Conservation (phyloP, 1,140 invertebrate species). For the Trichonephila inaurata region DNA sequence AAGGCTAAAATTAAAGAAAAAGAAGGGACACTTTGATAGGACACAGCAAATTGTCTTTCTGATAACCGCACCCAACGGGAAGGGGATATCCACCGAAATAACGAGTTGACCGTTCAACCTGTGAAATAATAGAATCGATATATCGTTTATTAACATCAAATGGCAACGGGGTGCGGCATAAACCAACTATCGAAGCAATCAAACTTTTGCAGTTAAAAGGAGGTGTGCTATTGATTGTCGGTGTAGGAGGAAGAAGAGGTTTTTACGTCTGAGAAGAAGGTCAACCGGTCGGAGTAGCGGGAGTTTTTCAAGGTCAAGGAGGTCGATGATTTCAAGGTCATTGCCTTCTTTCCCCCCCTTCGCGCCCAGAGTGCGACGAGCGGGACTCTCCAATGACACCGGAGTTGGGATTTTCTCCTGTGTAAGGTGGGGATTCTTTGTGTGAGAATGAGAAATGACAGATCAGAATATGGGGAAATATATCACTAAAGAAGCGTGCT, state of each 20-base stretch:
- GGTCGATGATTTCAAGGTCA: conserved; percentile 68
- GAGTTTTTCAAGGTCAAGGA: conserved; percentile 41
- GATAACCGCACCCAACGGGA: too few relatives aligned
- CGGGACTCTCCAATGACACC: neutral
- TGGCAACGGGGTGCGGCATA: too few relatives aligned
- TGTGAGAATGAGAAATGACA: neutral
- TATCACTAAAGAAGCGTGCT: too few relatives aligned
- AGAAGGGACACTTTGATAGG: too few relatives aligned
- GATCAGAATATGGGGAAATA: neutral
- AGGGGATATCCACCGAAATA: too few relatives aligned
- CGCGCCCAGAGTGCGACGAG: neutral
- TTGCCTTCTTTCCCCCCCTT: neutral
- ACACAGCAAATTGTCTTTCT: too few relatives aligned
- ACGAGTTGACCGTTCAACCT: too few relatives aligned
- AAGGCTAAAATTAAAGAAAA: too few relatives aligned
- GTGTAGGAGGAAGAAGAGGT: neutral
- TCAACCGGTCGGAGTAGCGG: conserved; percentile 48
- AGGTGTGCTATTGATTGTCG: neutral
- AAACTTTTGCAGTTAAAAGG: too few relatives aligned
- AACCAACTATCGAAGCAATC: too few relatives aligned
- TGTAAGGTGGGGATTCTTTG: neutral
- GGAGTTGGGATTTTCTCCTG: neutral
- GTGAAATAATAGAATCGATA: too few relatives aligned
- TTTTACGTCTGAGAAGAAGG: conserved; percentile 3
- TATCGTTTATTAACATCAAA: too few relatives aligned